Base-by-base conservation (phyloP, 2,113 vertebrate genomes). In the Sorex araneus region DNA sequence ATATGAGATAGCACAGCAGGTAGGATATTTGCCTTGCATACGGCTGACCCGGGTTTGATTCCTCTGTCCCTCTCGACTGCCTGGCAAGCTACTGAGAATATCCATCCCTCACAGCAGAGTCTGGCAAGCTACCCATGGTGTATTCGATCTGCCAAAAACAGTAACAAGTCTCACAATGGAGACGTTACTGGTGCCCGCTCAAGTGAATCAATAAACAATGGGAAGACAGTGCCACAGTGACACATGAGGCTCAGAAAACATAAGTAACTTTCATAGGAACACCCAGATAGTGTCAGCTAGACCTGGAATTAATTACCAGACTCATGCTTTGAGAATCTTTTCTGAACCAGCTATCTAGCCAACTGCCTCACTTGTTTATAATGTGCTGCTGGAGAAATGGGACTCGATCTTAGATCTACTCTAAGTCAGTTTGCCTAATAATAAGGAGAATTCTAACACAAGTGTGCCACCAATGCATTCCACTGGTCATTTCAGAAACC, bases 391-490 rank as follows among this genome's bases (percentile, higher is more conserved):
- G 15, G 47, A 67, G n/a, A 95, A 91, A n/a, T 13, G 79, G 19
- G 7, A 67, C 6, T 77, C 9, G 60, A 25, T 66, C 7, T 63
- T 71, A 89, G 40, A 60, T 34, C 47, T 2, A 28, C 16, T 36
- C 63, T 92, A 64, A 36, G 19, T 85, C 63, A 43, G 8, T 77
- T 84, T 36, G 4, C 40, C 92, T 88, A 86, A 64, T 36, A 86
- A 87, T 43, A 89, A 81, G 76, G 25, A 93, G 23, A 50, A 40
- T 66, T 78, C 40, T 64, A 25, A 10, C 77, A 25, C 34, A 45
- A 25, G 60, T 76, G 1, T 66, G 2, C 64, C 78, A 80, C 63
- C 63, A 81, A 78, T 70, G 12, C 80, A 54, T 43, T 89, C 32
- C 28, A 36, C 23, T 84, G 73, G 19, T 87, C 67, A 75, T 64